Base-by-base conservation (phyloP, 2,113 vertebrate species). In the Amphilophus citrinellus region DNA sequence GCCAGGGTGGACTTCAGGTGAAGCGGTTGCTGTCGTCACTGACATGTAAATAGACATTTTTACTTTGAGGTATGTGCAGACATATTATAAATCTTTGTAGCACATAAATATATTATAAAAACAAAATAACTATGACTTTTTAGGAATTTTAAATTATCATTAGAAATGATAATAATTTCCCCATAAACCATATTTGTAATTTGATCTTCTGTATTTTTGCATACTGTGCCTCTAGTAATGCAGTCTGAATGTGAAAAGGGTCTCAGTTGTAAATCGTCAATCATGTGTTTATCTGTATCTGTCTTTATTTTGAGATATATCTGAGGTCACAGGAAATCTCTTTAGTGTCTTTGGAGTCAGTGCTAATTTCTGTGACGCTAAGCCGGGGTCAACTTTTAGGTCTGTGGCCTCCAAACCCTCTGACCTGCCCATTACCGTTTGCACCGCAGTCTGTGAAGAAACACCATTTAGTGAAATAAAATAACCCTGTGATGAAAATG, bases 261-360 rank as follows among this genome's bases (percentile, higher is more conserved):
- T 44, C 22, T 8, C 20, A 76, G 53, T 59, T 61, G 78, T 84
- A 85, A 22, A 90, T 76, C 37, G 8, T 76, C 20, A 44, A 39
- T 84, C 24, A 80, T 89, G 27, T 15, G 5, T 91, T 91, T 47
- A 37, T 63, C 13, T 61, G 76, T 30, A 47, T 61, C 42, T 63
- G 7, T 86, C 24, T 73, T 24, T 79, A 35, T 75, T 57, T 86
- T 80, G 44, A 85, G 35, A 82, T 57, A 82, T 84, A 24, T 84
- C 65, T 90, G 68, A 91, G 90, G 91, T 89, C 89, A 90, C 6
- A 77, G 91, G 82, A 91, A 92, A 92, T 93, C 93, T 91, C 88
- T 86, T 93, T 88, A 92, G 84, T 44, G 65, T 94, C 90, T 88
- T 92, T 90, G 57, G 77, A 83, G 84, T 82, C 44, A 2, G 39